Evolutionary conservation across 2,888 invertebrate species (phyloP).

Genomic region (Ornithoptera priamus): DNA sequence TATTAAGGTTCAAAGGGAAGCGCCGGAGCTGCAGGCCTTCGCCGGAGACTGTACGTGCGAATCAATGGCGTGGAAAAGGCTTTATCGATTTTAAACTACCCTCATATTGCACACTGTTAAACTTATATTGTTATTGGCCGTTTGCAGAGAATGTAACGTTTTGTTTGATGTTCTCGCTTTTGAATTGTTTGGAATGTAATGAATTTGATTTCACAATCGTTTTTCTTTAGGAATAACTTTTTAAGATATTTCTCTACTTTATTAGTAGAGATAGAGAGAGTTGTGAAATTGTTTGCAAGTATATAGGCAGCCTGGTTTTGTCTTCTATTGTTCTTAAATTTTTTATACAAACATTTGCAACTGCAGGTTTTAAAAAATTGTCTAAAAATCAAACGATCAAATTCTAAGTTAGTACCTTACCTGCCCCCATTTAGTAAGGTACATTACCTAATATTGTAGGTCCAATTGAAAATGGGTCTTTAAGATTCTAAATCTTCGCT

Average conservation of each 20-base stretch:
- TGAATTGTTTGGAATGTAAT: conserved; percentile 2
- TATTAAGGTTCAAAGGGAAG: conserved; percentile 59
- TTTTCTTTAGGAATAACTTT: too few relatives aligned
- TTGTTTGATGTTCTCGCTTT: conserved; percentile 1
- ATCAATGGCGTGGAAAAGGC: conserved; percentile 60
- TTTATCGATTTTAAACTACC: conserved; percentile 63
- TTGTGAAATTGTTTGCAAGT: too few relatives aligned
- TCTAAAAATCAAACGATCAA: too few relatives aligned
- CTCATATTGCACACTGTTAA: conserved; percentile 36
- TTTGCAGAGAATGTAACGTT: conserved; percentile 35
- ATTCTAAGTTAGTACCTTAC: too few relatives aligned
- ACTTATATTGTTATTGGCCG: conserved; percentile 64
- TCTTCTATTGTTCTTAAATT: too few relatives aligned
- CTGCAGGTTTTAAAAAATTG: too few relatives aligned
- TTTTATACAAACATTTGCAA: too few relatives aligned
- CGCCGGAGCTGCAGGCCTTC: conserved; percentile 38
- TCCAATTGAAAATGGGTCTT: too few relatives aligned
- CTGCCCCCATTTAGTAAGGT: too few relatives aligned
- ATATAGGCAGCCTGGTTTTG: too few relatives aligned
- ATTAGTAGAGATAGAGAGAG: background rate
- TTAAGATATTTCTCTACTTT: background rate
- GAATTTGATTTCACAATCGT: background rate
- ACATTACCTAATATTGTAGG: too few relatives aligned
- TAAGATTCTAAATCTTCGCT: too few relatives aligned
- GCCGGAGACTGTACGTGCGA: conserved; percentile 44